phyloP scores from a whole-genome alignment of 2,797 vertebrate genomes.

The Fistularia tabacaria region DNA sequence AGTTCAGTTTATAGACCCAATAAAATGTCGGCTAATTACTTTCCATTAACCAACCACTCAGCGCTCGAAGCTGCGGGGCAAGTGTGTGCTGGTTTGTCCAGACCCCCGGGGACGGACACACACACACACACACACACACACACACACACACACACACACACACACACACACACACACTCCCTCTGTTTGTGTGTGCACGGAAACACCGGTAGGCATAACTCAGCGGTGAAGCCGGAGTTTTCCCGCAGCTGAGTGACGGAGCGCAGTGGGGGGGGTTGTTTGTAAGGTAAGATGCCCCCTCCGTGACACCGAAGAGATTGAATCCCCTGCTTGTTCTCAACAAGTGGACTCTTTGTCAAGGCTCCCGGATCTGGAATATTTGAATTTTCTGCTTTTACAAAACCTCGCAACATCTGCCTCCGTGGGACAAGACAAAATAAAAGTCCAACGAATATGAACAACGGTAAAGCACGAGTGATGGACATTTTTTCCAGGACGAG shows the following conservation, averaged over 20 bases:
- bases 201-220: conserved; percentile 11
- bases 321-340: conserved; percentile 42
- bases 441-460: too few species aligned
- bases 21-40: conserved; percentile 30
- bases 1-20: conserved; percentile 28
- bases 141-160: too few species aligned
- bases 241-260: neutral
- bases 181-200: conserved; percentile 1
- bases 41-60: conserved; percentile 6
- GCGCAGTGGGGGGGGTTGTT: conserved; percentile 21
- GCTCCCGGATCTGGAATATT: neutral
- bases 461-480: too few species aligned
- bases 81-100: conserved; percentile 2
- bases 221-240: conserved; percentile 28
- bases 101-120: conserved; percentile 11
- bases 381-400: conserved; percentile 29
- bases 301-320: conserved; percentile 26
- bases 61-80: conserved; percentile 21
- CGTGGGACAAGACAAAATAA: too few species aligned
- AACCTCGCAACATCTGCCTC: neutral
- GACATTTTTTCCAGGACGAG: too few species aligned
- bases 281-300: conserved; percentile 38
- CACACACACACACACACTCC: conserved; percentile 5
- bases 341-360: conserved; percentile 43
- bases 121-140: conserved; percentile 3